Percentiles rank a stretch among this genome's conserved stretches.
phyloP scores from a whole-genome alignment of 2,113 vertebrate genomes.

The Notothenia coriiceps region DNA sequence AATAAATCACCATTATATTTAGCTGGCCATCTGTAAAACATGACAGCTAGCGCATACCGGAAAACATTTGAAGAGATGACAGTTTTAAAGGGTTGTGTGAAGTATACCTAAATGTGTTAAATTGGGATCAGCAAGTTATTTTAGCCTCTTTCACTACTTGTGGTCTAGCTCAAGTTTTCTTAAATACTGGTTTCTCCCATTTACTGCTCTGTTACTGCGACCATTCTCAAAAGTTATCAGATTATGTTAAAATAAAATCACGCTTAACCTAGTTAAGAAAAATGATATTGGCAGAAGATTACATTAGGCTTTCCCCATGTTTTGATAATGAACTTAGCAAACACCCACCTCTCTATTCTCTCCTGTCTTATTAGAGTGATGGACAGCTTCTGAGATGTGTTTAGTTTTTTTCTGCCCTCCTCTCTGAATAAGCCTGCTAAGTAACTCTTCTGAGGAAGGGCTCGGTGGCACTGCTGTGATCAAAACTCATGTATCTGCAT shows the following conservation, averaged over 20 bases:
- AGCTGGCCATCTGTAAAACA: conserved; percentile 9
- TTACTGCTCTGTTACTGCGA: not conserved
- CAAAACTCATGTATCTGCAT: conserved; percentile 56
- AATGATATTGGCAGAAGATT: not conserved
- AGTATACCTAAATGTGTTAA: not conserved
- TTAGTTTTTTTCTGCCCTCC: not conserved
- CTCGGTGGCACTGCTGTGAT: conserved; percentile 34
- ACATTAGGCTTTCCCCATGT: not conserved
- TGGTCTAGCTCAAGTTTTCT: not conserved
- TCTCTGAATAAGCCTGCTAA: conserved; percentile 36
- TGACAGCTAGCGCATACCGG: not conserved
- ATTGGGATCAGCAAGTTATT: not conserved
- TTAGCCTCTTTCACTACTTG: not conserved
- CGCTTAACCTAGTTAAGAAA: conserved; percentile 13
- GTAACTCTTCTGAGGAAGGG: conserved; percentile 33
- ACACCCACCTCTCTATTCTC: not conserved
- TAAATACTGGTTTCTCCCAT: not conserved
- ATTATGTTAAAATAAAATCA: not conserved
- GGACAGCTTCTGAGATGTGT: conserved; percentile 9
- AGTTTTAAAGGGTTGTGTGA: not conserved
- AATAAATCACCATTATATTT: conserved; percentile 8
- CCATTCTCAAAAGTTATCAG: not conserved
- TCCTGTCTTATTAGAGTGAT: conserved; percentile 13
- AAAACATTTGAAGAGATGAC: not conserved
- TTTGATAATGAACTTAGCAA: conserved; percentile 14